phyloP scores from a whole-genome alignment of 2,888 invertebrate genomes.

The Drosophila nigricruria region DNA sequence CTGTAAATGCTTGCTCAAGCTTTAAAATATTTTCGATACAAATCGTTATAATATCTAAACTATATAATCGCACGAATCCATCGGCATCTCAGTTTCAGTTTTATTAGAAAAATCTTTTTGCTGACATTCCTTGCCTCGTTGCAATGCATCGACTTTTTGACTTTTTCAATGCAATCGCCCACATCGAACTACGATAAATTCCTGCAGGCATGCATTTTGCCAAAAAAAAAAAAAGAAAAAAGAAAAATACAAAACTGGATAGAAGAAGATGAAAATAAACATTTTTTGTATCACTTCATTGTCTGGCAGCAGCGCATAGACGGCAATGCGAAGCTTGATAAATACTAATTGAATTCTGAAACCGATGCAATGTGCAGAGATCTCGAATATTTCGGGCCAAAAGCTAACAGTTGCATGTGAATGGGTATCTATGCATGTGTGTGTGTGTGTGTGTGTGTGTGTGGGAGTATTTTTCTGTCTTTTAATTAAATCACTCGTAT shows the following conservation, averaged over 20 bases:
- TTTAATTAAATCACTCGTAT: slow-evolving; percentile 62
- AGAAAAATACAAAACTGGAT: not conserved
- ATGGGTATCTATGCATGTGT: not conserved
- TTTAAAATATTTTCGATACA: not conserved
- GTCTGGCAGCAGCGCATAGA: not conserved
- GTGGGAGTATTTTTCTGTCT: slow-evolving; percentile 19
- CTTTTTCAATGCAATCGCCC: slow-evolving; percentile 2
- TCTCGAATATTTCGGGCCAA: slow-evolving; percentile 10
- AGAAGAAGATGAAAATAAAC: slow-evolving; percentile 1
- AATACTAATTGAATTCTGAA: slow-evolving; percentile 27
- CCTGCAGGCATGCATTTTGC: not conserved
- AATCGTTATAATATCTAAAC: not conserved
- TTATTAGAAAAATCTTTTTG: not conserved
- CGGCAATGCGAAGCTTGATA: slow-evolving; percentile 6
- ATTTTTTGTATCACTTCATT: slow-evolving; percentile 15
- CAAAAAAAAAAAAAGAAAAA: not conserved
- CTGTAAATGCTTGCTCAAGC: not conserved
- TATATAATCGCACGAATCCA: not conserved
- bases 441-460: slow-evolving; percentile 9
- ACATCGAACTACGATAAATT: slow-evolving; percentile 6
- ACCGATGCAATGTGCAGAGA: slow-evolving; percentile 26
- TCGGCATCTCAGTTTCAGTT: not conserved
- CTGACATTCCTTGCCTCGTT: not conserved
- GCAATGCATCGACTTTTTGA: slow-evolving; percentile 2
- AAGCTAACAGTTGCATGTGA: slow-evolving; percentile 30